phyloP scores from a whole-genome alignment of 2,888 invertebrate species.

The Macrosiphum euphorbiae region DNA sequence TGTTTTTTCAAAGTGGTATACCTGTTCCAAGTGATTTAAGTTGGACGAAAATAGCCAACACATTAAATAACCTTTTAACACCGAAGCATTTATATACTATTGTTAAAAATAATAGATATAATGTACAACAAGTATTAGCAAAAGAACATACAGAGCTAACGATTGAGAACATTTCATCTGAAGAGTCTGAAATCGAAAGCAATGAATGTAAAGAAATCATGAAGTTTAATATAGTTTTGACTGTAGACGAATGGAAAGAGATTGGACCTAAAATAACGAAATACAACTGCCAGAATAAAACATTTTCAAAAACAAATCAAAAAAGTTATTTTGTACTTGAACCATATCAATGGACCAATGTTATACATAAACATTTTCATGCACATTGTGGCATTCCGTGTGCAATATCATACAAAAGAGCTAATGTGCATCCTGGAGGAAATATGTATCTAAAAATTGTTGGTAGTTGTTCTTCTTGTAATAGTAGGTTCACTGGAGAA shows the following conservation, averaged over 20 bases:
- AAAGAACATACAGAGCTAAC: not conserved
- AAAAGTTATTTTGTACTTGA: not conserved
- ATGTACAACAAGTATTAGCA: not conserved
- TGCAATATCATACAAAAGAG: not conserved
- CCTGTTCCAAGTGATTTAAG: conserved; percentile 31
- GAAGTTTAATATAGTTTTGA: not conserved
- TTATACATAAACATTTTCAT: conserved; percentile 9
- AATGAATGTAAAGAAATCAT: not conserved
- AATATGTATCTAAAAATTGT: not conserved
- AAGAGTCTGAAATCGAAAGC: not conserved
- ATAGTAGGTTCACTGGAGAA: not conserved
- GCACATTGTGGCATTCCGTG: not conserved
- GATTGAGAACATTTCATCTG: not conserved
- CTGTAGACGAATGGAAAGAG: conserved; percentile 9
- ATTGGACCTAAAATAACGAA: not conserved
- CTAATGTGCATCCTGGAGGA: not conserved
- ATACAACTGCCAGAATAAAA: not conserved
- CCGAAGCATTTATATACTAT: conserved; percentile 8
- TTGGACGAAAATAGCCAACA: conserved; percentile 14
- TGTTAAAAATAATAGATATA: not conserved
- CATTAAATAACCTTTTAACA: not conserved
- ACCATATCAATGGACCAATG: conserved; percentile 7
- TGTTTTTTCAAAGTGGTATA: not conserved
- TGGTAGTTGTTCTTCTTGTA: not conserved
- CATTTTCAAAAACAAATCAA: not conserved